phyloP scores from a whole-genome alignment of 2,113 vertebrate species.

The Oryzias celebensis region DNA sequence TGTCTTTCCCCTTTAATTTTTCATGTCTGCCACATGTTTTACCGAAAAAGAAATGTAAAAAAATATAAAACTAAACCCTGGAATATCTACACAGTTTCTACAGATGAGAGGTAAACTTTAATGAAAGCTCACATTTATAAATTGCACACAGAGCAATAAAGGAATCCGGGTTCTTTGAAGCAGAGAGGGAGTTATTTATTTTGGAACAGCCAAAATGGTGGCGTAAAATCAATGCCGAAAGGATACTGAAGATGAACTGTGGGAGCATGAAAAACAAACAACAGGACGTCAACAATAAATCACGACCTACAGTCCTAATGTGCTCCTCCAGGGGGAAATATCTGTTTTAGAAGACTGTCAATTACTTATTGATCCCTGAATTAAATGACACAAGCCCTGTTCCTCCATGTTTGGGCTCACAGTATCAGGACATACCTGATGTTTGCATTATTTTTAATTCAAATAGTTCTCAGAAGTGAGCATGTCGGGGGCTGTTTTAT shows the following conservation, averaged over 20 bases:
- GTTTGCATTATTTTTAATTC: slow-evolving; percentile 60
- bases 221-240: slow-evolving; percentile 47
- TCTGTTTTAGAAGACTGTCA: slow-evolving; percentile 48
- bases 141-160: slow-evolving; percentile 26
- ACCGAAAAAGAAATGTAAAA: slow-evolving; percentile 19
- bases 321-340: slow-evolving; percentile 58
- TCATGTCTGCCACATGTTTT: background rate
- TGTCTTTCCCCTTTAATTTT: slow-evolving; percentile 34
- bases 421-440: slow-evolving; percentile 40
- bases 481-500: slow-evolving; percentile 14
- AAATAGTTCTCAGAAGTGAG: slow-evolving; percentile 33
- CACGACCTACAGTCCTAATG: slow-evolving; percentile 50
- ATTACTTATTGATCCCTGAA: slow-evolving; percentile 65
- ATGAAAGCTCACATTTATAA: background rate
- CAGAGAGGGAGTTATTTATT: slow-evolving; percentile 26
- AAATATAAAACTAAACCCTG: background rate
- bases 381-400: slow-evolving; percentile 37
- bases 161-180: slow-evolving; percentile 31
- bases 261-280: slow-evolving; percentile 40
- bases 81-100: slow-evolving; percentile 6
- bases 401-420: slow-evolving; percentile 11
- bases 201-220: slow-evolving; percentile 18
- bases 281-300: slow-evolving; percentile 43
- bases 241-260: slow-evolving; percentile 36
- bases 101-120: slow-evolving; percentile 3